Evolutionary conservation across 2,797 vertebrate genomes (phyloP).

Genomic region (Intellagama lesueurii): DNA sequence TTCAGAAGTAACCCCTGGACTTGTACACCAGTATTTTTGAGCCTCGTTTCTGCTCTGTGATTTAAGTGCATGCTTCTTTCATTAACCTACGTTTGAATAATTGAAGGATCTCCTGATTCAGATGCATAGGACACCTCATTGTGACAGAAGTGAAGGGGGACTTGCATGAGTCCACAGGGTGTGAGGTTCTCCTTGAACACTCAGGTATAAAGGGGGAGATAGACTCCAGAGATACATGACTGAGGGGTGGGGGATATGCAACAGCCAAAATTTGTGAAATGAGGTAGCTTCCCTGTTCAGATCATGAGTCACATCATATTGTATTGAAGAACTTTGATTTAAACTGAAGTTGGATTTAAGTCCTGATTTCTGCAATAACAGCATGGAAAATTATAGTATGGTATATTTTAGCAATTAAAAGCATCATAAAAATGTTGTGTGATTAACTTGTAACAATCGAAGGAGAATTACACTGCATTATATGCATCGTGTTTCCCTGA

Average conservation of each 20-base stretch:
- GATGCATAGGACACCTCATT: not conserved
- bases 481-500: too few relatives aligned
- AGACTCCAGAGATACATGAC: too few relatives aligned
- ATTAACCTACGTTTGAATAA: constrained; percentile 17
- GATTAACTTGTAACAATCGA: not conserved
- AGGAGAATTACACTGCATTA: constrained; percentile 13
- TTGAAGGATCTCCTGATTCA: not conserved
- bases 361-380: not conserved
- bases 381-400: not conserved
- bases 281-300: not conserved
- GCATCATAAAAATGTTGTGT: not conserved
- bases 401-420: not conserved
- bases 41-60: not conserved
- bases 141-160: not conserved
- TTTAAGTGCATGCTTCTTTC: too few relatives aligned
- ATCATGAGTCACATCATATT: not conserved
- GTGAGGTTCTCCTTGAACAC: not conserved
- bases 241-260: too few relatives aligned
- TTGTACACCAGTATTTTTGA: not conserved
- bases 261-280: not conserved
- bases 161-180: not conserved
- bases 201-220: not conserved
- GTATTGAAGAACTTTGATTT: not conserved
- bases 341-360: not conserved
- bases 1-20: too few relatives aligned